Conservation (phyloP, 2,888 invertebrate genomes). For the Hypselothyrea guttata region DNA sequence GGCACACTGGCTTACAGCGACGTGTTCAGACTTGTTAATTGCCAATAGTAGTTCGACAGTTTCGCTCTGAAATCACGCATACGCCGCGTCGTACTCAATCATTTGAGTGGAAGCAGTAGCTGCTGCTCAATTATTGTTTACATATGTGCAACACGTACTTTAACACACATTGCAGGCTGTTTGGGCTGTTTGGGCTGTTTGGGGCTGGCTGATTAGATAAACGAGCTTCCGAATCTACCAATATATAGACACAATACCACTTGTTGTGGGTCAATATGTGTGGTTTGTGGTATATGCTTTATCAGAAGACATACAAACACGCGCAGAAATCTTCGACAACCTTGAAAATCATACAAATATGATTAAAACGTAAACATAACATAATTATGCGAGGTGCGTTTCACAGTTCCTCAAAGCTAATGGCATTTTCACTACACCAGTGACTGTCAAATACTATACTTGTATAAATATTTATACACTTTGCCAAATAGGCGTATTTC, state of each 20-base stretch:
- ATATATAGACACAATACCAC: slow-evolving; percentile 4
- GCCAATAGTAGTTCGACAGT: slow-evolving; percentile 31
- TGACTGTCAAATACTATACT: too few relatives aligned
- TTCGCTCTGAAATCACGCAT: slow-evolving; percentile 46
- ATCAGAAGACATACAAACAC: slow-evolving; percentile 31
- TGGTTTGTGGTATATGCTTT: slow-evolving; percentile 14
- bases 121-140: slow-evolving; percentile 42
- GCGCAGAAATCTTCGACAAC: slow-evolving; percentile 9
- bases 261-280: slow-evolving; percentile 1
- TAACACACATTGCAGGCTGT: slow-evolving; percentile 42
- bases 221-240: slow-evolving; percentile 43
- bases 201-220: slow-evolving; percentile 47
- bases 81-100: slow-evolving; percentile 31
- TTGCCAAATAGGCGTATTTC: too few relatives aligned
- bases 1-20: not conserved
- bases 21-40: too few relatives aligned
- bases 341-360: slow-evolving; percentile 13
- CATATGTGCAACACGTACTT: slow-evolving; percentile 60
- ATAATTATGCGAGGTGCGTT: slow-evolving; percentile 40
- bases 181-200: too few relatives aligned
- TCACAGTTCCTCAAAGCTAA: slow-evolving; percentile 5
- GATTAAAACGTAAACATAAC: slow-evolving; percentile 53
- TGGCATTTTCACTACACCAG: too few relatives aligned
- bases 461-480: too few relatives aligned
- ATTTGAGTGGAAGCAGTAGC: slow-evolving; percentile 1